Percentiles rank a stretch among this genome's conserved stretches.
Evolutionary conservation across 2,113 vertebrate genomes (phyloP).

Genomic region (Sceloporus undulatus): DNA sequence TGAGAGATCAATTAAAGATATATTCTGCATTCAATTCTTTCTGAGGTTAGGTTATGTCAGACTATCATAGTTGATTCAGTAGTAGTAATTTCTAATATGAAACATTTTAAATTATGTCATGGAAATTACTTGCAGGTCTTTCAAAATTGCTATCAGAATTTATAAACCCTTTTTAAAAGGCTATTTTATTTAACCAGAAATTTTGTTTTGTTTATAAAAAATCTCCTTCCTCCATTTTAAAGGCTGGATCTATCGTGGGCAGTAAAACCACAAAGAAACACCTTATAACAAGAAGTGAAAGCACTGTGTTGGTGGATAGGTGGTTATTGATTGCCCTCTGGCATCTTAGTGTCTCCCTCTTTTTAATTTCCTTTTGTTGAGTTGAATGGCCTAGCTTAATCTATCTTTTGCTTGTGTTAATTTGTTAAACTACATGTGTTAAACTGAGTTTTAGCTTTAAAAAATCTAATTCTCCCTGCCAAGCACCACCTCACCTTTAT

Average conservation of each 20-base stretch:
- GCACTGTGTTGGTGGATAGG: too few species aligned
- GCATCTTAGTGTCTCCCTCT: too few species aligned
- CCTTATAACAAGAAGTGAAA: too few species aligned
- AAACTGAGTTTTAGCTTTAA: too few species aligned
- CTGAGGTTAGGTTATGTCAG: not conserved
- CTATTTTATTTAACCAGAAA: not conserved
- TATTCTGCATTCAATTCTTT: not conserved
- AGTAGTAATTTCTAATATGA: not conserved
- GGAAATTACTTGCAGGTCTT: too few species aligned
- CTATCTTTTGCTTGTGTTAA: too few species aligned
- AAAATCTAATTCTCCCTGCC: too few species aligned
- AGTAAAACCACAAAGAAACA: not conserved
- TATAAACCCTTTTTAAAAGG: not conserved
- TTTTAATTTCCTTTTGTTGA: too few species aligned
- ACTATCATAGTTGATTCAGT: not conserved
- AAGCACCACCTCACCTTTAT: too few species aligned
- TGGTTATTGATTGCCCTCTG: too few species aligned
- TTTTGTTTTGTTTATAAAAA: not conserved
- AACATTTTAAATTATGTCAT: not conserved
- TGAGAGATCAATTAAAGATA: not conserved
- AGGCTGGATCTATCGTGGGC: not conserved
- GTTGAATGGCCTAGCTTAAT: too few species aligned
- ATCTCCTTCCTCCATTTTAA: not conserved
- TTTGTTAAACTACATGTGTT: too few species aligned
- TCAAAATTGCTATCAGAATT: not conserved